Evolutionary conservation across 2,888 invertebrate genomes (phyloP).

Genomic region (Rhimphoctona megacephalus): DNA sequence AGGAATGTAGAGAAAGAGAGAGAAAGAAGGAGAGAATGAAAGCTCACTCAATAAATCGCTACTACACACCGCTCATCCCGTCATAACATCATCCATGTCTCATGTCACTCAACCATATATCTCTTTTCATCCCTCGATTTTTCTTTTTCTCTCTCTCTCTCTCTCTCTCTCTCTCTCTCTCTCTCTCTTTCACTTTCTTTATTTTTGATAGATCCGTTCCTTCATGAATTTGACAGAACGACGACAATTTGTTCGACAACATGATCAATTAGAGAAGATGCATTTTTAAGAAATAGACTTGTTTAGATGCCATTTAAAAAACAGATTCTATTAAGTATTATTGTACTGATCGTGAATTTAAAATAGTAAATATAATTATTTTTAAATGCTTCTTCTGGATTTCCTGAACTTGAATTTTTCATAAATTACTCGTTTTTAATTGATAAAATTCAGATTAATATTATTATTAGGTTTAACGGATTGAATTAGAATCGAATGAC

Average conservation of each 20-base stretch:
- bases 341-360: background rate
- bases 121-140: constrained; percentile 50
- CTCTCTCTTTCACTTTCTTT: background rate
- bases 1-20: constrained; percentile 51
- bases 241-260: background rate
- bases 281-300: background rate
- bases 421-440: background rate
- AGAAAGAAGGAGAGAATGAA: constrained; percentile 51
- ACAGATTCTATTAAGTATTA: background rate
- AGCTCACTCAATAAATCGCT: constrained; percentile 79
- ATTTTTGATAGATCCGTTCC: constrained; percentile 26
- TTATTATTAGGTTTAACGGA: background rate
- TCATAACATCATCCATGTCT: constrained; percentile 77
- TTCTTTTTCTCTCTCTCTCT: constrained; percentile 19
- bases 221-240: constrained; percentile 30
- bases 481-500: background rate
- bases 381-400: background rate
- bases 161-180: no score
- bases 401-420: background rate
- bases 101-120: constrained; percentile 72
- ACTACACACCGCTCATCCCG: constrained; percentile 74
- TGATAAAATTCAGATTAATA: background rate
- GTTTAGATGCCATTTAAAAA: background rate
- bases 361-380: background rate
- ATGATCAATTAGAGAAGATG: background rate